phyloP scores from a whole-genome alignment of 2,797 vertebrate species.

The Strix occidentalis region DNA sequence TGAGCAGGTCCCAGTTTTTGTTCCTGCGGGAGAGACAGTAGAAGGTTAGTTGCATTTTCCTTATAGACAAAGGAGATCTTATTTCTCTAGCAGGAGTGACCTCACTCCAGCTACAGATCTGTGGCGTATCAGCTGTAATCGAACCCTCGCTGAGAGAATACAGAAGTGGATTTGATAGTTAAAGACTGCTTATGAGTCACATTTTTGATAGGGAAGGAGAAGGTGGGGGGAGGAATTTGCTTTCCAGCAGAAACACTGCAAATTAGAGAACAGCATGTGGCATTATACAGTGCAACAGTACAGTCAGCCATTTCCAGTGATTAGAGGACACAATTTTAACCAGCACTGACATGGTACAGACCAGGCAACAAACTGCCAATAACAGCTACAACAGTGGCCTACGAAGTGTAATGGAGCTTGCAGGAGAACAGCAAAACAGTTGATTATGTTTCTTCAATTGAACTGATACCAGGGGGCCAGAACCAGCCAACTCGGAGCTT shows the following conservation, averaged over 20 bases:
- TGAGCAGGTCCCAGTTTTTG: constrained; percentile 57
- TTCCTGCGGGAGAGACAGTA: constrained; percentile 72
- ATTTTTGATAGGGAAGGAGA: constrained; percentile 21
- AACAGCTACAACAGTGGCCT: not conserved
- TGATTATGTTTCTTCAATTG: not conserved
- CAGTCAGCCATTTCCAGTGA: constrained; percentile 20
- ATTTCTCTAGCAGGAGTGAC: constrained; percentile 55
- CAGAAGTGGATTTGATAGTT: constrained; percentile 54
- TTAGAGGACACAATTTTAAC: constrained; percentile 44
- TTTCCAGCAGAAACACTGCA: constrained; percentile 48
- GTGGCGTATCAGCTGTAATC: constrained; percentile 49
- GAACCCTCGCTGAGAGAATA: constrained; percentile 60
- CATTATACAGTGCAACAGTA: not conserved
- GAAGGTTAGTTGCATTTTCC: constrained; percentile 71
- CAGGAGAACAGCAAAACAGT: not conserved
- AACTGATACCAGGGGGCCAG: not conserved
- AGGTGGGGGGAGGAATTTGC: constrained; percentile 10
- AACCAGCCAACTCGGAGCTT: not conserved
- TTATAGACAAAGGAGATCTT: constrained; percentile 52
- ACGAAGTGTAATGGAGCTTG: not conserved
- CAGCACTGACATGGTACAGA: not conserved
- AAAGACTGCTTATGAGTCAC: constrained; percentile 63
- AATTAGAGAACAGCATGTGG: constrained; percentile 42
- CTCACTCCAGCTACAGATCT: constrained; percentile 63
- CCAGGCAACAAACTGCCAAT: not conserved